Conservation (phyloP, 2,888 invertebrate genomes). For the Polyploca ridens region DNA sequence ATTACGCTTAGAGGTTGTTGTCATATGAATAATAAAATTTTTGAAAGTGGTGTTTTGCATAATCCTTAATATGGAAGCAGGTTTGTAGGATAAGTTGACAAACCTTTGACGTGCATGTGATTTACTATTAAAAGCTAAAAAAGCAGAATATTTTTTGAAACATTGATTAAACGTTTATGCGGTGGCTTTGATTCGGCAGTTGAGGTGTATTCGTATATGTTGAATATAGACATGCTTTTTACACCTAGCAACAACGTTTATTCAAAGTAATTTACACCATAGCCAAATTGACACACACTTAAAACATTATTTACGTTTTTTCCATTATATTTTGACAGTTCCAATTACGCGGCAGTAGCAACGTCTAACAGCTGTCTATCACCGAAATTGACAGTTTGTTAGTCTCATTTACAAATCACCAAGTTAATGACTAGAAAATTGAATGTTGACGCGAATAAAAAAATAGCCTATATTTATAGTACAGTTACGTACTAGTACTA, state of each 20-base stretch:
- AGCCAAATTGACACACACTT: not conserved
- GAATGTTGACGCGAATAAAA: slow-evolving; percentile 2
- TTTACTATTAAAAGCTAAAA: not conserved
- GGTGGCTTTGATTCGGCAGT: not conserved
- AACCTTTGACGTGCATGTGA: not conserved
- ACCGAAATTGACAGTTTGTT: slow-evolving; percentile 14
- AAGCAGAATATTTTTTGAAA: not conserved
- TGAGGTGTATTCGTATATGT: too few species aligned
- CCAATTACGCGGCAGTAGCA: slow-evolving; percentile 32
- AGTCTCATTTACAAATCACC: slow-evolving; percentile 14
- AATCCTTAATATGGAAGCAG: not conserved
- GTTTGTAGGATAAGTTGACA: slow-evolving; percentile 1
- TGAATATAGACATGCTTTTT: not conserved
- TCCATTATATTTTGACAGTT: slow-evolving; percentile 25
- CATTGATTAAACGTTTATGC: too few species aligned
- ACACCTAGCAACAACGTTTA: not conserved
- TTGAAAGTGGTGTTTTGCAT: not conserved
- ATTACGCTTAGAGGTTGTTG: not conserved
- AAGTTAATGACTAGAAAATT: slow-evolving; percentile 26
- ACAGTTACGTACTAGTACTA: not conserved
- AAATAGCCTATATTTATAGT: not conserved
- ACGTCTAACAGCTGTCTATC: slow-evolving; percentile 27
- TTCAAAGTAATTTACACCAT: not conserved
- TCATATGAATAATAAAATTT: not conserved
- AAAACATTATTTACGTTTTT: slow-evolving; percentile 15